These are phyloP conservation scores for Brachionus rotundiformis DNA, from an alignment of 1,140 invertebrate species.

Conservation along the genomic window DNA sequence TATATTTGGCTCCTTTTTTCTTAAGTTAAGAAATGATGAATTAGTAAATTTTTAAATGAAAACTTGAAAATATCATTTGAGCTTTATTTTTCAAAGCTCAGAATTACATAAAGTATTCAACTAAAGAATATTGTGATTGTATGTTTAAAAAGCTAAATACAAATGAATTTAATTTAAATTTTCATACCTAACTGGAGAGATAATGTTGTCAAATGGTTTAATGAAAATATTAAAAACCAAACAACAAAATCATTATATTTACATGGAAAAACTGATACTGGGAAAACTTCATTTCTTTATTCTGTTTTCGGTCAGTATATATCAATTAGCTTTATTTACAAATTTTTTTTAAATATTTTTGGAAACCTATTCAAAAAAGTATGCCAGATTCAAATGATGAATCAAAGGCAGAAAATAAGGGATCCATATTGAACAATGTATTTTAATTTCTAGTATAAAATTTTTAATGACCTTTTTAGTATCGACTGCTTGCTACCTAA, in stretches of 20 bases:
- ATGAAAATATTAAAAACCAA: neutral
- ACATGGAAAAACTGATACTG: neutral
- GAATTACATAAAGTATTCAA: neutral
- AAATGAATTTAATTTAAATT: neutral
- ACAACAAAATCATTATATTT: neutral
- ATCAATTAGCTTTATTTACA: no score
- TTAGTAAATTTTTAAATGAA: no score
- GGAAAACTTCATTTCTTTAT: neutral
- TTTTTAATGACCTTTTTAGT: no score
- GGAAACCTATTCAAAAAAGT: no score
- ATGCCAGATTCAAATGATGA: no score
- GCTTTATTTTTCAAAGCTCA: neutral
- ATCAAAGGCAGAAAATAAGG: no score
- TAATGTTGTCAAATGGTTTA: neutral
- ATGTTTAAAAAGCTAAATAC: constrained; percentile 4
- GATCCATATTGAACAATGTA: no score
- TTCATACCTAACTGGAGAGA: constrained; percentile 3
- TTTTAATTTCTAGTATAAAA: no score
- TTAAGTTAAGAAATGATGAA: no score
- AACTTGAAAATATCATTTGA: neutral
- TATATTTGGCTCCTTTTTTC: no score
- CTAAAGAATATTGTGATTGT: constrained; percentile 1
- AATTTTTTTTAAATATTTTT: no score
- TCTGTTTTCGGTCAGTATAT: neutral
- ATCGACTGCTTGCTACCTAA: no score